Conservation (phyloP, 2,797 vertebrate genomes). For the Hyperoplus immaculatus region DNA sequence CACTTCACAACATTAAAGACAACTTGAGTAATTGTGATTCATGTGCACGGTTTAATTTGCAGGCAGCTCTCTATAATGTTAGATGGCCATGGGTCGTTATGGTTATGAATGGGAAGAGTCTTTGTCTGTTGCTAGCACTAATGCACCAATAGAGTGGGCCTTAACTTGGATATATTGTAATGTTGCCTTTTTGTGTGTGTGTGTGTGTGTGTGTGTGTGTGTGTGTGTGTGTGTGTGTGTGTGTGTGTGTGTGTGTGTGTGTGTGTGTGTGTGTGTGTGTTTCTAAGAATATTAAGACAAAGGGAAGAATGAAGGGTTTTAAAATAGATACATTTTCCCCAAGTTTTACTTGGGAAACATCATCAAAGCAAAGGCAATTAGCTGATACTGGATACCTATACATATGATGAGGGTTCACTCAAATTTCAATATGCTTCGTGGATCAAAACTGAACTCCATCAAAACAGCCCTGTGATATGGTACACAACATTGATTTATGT, state of each 20-base stretch:
- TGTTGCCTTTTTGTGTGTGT: background rate
- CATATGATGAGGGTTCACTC: slow-evolving; percentile 14
- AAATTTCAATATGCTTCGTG: slow-evolving; percentile 8
- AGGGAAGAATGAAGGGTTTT: background rate
- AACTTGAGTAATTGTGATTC: slow-evolving; percentile 49
- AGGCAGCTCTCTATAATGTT: slow-evolving; percentile 23
- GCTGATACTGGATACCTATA: slow-evolving; percentile 9
- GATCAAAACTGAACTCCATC: slow-evolving; percentile 30
- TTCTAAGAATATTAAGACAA: too few relatives aligned
- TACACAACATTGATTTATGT: slow-evolving; percentile 46
- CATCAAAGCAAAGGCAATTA: slow-evolving; percentile 20
- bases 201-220: too few relatives aligned
- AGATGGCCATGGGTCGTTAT: slow-evolving; percentile 16
- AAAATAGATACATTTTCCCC: background rate
- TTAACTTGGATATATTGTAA: background rate
- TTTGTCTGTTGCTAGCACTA: background rate
- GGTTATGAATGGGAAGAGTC: slow-evolving; percentile 14
- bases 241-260: too few relatives aligned
- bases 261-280: too few relatives aligned
- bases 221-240: too few relatives aligned
- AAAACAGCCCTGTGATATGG: slow-evolving; percentile 8
- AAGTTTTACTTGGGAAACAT: slow-evolving; percentile 1
- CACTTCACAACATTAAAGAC: slow-evolving; percentile 50
- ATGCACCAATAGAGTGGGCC: slow-evolving; percentile 22
- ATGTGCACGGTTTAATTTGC: slow-evolving; percentile 45